These are phyloP conservation scores for Papilio polyxenes DNA, from an alignment of 1,140 invertebrate genomes.

Conservation along the genomic window DNA sequence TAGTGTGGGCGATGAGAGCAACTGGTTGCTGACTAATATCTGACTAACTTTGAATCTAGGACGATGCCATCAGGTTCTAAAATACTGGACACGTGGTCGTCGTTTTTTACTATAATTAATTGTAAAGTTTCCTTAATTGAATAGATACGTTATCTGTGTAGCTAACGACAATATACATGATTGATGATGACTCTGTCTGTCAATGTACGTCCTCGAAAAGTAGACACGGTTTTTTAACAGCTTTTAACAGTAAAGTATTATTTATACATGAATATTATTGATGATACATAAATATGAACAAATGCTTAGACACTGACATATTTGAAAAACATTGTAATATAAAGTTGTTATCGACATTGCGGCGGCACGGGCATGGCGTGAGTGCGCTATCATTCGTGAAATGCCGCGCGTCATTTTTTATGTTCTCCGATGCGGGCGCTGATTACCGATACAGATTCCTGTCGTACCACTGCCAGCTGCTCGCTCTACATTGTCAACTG, in stretches of 20 bases:
- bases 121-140: conserved; percentile 11
- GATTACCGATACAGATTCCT: conserved; percentile 41
- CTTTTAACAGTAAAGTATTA: neutral
- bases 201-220: neutral
- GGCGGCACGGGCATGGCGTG: conserved; percentile 30
- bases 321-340: conserved; percentile 32
- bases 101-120: conserved; percentile 29
- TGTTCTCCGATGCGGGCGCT: conserved; percentile 39
- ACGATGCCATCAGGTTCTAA: conserved; percentile 30
- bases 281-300: neutral
- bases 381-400: conserved; percentile 45
- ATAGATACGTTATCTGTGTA: conserved; percentile 11
- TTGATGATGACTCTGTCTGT: neutral
- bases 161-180: neutral
- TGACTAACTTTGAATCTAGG: conserved; percentile 33
- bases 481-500: neutral
- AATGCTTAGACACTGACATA: conserved; percentile 29
- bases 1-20: conserved; percentile 2
- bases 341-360: conserved; percentile 35
- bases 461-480: conserved; percentile 40
- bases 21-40: conserved; percentile 44
- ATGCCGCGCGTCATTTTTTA: conserved; percentile 42
- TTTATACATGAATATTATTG: neutral
- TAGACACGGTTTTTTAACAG: conserved; percentile 5
- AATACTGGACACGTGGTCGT: neutral